A percentile compares a stretch with the other conserved stretches of the same genome.
Evolutionary conservation across 1,140 invertebrate genomes (phyloP).

Genomic region (Wiebesia pumilae): DNA sequence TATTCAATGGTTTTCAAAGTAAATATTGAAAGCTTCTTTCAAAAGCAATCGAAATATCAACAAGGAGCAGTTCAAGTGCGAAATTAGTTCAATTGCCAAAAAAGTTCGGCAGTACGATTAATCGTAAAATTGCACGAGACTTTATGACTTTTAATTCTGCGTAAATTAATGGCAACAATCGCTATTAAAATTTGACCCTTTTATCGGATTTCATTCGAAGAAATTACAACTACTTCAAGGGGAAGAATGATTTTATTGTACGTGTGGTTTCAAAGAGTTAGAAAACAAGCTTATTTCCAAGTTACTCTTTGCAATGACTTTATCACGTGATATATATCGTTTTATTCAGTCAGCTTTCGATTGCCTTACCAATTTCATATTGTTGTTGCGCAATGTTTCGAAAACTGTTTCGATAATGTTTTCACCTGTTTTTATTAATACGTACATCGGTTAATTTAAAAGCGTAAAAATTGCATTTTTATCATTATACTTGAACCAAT

Average conservation of each 20-base stretch:
- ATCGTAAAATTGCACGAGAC: background rate
- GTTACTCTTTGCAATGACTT: background rate
- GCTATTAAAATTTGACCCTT: background rate
- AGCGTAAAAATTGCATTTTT: background rate
- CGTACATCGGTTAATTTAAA: background rate
- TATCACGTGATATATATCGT: background rate
- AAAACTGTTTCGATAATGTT: background rate
- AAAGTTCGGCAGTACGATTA: background rate
- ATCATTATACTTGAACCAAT: background rate
- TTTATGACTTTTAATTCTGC: background rate
- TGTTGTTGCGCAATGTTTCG: background rate
- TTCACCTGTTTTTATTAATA: background rate
- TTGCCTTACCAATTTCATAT: background rate
- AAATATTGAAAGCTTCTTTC: background rate
- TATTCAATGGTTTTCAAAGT: slow-evolving; percentile 2
- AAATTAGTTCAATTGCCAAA: background rate
- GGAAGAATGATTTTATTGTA: background rate
- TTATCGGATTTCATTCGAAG: background rate
- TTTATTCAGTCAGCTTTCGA: background rate
- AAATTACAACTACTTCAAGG: background rate
- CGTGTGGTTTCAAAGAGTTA: background rate
- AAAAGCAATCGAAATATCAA: background rate
- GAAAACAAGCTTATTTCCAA: background rate
- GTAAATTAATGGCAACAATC: background rate
- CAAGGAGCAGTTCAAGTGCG: background rate